These are phyloP conservation scores for Macrobrachium nipponense DNA, from an alignment of 1,140 invertebrate species.

Conservation along the genomic window DNA sequence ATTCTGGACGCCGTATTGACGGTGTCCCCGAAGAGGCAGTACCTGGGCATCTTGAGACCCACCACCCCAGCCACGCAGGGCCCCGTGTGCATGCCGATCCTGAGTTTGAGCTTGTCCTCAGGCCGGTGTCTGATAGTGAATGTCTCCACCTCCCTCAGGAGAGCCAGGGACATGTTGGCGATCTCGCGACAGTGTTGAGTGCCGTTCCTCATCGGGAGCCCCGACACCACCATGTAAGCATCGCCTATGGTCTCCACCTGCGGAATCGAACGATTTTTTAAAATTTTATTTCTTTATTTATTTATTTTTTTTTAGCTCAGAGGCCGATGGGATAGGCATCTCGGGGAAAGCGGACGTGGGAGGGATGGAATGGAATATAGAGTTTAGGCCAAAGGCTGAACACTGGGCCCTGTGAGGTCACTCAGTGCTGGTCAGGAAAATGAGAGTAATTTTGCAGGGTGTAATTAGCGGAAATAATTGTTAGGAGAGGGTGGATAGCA, in stretches of 20 bases:
- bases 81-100: slow-evolving; percentile 97
- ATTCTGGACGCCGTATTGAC: slow-evolving; percentile 94
- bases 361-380: too few relatives aligned
- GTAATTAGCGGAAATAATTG: too few relatives aligned
- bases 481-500: too few relatives aligned
- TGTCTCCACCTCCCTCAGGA: slow-evolving; percentile 85
- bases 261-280: slow-evolving; percentile 47
- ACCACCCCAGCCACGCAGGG: slow-evolving; percentile 94
- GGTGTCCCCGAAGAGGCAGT: slow-evolving; percentile 94
- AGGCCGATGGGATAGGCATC: background rate
- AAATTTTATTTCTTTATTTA: too few relatives aligned
- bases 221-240: slow-evolving; percentile 88
- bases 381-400: too few relatives aligned
- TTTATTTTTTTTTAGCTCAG: background rate
- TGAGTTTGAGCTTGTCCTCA: slow-evolving; percentile 86
- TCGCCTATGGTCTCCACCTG: slow-evolving; percentile 97
- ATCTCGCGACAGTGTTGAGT: slow-evolving; percentile 75
- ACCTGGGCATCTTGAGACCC: slow-evolving; percentile 90
- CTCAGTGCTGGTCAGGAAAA: too few relatives aligned
- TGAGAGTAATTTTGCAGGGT: too few relatives aligned
- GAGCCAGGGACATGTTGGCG: slow-evolving; percentile 85
- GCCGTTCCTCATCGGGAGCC: slow-evolving; percentile 74
- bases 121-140: slow-evolving; percentile 93
- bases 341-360: background rate
- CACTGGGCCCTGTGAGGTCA: too few relatives aligned